phyloP scores from a whole-genome alignment of 1,140 invertebrate genomes.

The Halictus rubicundus region DNA sequence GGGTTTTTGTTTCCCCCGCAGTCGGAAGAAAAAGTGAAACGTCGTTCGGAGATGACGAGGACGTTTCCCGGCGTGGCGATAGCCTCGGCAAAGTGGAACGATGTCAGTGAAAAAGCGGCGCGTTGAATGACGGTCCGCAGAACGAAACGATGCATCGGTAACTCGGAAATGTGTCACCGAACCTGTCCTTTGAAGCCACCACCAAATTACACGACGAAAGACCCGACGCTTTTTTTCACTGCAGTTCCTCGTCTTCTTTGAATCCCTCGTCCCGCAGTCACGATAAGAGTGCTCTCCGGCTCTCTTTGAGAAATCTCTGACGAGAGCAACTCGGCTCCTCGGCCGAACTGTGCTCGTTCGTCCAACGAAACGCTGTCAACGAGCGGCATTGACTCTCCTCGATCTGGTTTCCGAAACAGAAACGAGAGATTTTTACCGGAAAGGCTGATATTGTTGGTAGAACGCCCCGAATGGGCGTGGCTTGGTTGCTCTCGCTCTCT shows the following conservation, averaged over 20 bases:
- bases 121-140: conserved; percentile 20
- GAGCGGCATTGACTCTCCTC: neutral
- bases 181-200: neutral
- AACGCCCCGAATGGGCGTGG: too few relatives aligned
- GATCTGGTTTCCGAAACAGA: neutral
- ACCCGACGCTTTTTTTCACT: neutral
- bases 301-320: neutral
- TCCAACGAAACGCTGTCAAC: neutral
- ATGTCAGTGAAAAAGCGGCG: conserved; percentile 21
- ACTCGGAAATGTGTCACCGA: neutral
- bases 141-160: neutral
- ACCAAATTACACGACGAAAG: neutral
- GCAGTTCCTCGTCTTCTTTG: neutral
- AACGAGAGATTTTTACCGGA: too few relatives aligned
- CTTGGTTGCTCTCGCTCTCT: too few relatives aligned
- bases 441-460: too few relatives aligned
- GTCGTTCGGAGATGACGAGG: neutral
- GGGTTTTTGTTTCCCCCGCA: neutral
- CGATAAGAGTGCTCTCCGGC: neutral
- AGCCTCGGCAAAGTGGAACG: conserved; percentile 14
- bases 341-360: neutral
- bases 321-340: neutral
- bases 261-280: neutral
- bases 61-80: conserved; percentile 10
- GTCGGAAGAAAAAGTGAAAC: neutral